Percentiles rank a stretch among this genome's conserved stretches.
Evolutionary conservation across 2,113 vertebrate genomes (phyloP).

Genomic region (Barbus barbus): DNA sequence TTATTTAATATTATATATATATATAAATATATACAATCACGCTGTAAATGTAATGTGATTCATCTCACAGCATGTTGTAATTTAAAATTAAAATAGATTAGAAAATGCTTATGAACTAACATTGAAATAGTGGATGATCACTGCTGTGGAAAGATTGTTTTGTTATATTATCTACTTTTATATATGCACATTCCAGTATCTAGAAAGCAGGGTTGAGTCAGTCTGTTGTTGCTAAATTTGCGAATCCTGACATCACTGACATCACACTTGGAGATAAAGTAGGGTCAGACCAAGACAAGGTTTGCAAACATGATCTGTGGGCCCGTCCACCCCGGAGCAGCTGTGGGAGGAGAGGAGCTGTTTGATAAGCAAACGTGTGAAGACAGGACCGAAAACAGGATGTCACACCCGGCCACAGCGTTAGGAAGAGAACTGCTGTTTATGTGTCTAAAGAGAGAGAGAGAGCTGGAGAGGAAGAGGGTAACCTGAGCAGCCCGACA

Average conservation of each 20-base stretch:
- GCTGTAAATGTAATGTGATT: too few relatives aligned
- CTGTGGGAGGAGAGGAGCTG: constrained; percentile 36
- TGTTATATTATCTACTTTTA: neutral
- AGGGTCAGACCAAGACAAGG: neutral
- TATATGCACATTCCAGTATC: neutral
- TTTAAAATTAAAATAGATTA: too few relatives aligned
- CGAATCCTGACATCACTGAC: neutral
- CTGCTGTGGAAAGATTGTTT: too few relatives aligned
- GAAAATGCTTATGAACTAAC: too few relatives aligned
- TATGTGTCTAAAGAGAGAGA: constrained; percentile 2
- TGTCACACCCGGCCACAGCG: constrained; percentile 65
- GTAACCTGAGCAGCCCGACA: neutral
- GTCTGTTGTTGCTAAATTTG: neutral
- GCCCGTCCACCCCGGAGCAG: constrained; percentile 14
- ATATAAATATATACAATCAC: too few relatives aligned
- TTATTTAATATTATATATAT: too few relatives aligned
- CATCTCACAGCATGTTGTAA: too few relatives aligned
- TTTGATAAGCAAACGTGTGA: constrained; percentile 64
- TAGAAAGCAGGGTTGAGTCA: neutral
- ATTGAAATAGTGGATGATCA: too few relatives aligned
- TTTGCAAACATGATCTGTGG: neutral
- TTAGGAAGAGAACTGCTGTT: neutral
- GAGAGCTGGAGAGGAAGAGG: neutral
- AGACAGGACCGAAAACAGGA: constrained; percentile 72
- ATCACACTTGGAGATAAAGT: neutral